Conservation (phyloP, 2,113 vertebrate species). For the Pachyramphus minor region DNA sequence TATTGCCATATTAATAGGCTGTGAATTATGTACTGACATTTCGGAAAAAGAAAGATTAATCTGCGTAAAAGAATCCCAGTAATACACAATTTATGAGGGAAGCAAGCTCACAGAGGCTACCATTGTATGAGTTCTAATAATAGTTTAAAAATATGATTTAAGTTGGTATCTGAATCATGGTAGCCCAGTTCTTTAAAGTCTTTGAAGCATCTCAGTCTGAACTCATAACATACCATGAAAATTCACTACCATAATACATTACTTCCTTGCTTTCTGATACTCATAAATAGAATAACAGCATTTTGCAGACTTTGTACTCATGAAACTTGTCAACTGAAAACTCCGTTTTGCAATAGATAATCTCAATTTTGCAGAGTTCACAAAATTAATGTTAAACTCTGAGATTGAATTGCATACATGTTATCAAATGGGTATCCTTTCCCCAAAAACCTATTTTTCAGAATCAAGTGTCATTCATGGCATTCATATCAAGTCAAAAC, state of each 20-base stretch:
- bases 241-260: neutral
- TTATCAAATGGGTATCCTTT: neutral
- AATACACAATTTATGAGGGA: conserved; percentile 9
- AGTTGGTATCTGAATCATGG: neutral
- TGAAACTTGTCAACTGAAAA: neutral
- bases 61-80: neutral
- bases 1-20: conserved; percentile 28
- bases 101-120: neutral
- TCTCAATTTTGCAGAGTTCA: neutral
- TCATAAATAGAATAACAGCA: neutral
- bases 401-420: neutral
- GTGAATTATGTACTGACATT: conserved; percentile 21
- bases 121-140: neutral
- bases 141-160: conserved; percentile 12
- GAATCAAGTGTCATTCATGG: neutral
- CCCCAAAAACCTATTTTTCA: neutral
- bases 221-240: neutral
- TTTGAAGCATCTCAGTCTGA: neutral
- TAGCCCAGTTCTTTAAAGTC: neutral
- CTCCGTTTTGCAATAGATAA: neutral
- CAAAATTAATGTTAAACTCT: neutral
- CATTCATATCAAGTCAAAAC: neutral
- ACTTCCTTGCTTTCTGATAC: neutral
- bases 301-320: neutral
- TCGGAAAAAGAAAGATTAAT: conserved; percentile 38